Base-by-base conservation (phyloP, 2,888 invertebrate genomes). In the Lasioglossum calceatum region DNA sequence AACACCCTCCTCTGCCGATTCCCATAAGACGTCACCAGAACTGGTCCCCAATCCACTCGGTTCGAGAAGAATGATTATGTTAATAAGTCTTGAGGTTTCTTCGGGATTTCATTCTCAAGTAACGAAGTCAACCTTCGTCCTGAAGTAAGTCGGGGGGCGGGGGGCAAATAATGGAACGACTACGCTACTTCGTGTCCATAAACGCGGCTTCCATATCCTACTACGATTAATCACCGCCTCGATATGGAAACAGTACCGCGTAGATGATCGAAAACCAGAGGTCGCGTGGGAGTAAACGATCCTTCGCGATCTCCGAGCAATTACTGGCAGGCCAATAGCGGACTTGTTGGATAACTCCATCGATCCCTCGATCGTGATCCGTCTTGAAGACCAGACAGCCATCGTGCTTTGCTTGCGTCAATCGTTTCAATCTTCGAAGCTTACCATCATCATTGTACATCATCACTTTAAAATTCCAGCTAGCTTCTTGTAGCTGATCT, bases 261-360 rank as follows among this genome's bases (percentile, higher is more conserved):
- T 19, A 67, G 42, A 16, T 32, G 32, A 58, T 47, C 73, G 47
- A 73, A 79, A 54, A 67, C 32, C 64, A 47, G 47, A 75, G 71
- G 50, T 75, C 12, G 82, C 78, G 84, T 82, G 70, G 82, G 84
- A 84, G 54, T 77, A 10, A 70, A 81, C 39, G 76, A 72, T 75
- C 36, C 27, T 39, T 19, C 54, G 39, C 58, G 50, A 64, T 74
- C 54, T 23, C 32, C 42, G 80, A 16, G 64, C 74, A 77, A 76
- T 81, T 76, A 81, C 27, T n/a, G 72, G 27, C 39, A 50, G 42
- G 19, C 50, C 61, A 32, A 54, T n/a, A 75, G 64, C 27, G 27
- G 42, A 32, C 5, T 58, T 23, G 71, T 10, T 36, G 27, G 19
- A 72, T 61, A 64, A 82, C 81, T 82, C 72, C 27, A n/a, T 14